A percentile compares a stretch with the other conserved stretches of the same genome.
Conservation (phyloP, 2,797 vertebrate species). For the Falco berigora region DNA sequence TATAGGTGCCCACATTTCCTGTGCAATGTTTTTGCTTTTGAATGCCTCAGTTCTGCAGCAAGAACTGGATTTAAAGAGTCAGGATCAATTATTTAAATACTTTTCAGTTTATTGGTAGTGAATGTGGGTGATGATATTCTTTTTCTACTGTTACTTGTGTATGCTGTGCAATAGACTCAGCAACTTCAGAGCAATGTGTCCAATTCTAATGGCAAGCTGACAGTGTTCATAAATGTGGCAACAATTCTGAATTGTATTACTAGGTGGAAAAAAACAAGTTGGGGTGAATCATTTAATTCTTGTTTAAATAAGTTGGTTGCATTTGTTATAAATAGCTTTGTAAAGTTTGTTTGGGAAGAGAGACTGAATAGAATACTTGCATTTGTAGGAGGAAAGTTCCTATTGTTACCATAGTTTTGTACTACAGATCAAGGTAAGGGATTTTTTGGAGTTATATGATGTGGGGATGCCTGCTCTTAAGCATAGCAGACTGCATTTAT, state of each 20-base stretch:
- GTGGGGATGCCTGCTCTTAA: background rate
- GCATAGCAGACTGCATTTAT: background rate
- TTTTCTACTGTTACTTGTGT: background rate
- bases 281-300: background rate
- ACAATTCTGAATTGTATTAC: background rate
- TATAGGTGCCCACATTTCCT: background rate
- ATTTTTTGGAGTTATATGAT: background rate
- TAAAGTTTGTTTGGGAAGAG: background rate
- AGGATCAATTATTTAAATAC: background rate
- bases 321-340: background rate
- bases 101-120: background rate
- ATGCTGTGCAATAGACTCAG: background rate
- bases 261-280: background rate
- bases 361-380: background rate
- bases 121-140: background rate
- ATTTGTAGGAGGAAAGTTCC: slow-evolving; percentile 18
- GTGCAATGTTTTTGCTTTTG: background rate
- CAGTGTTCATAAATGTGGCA: background rate
- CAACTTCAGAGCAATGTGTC: background rate
- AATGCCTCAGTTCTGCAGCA: background rate
- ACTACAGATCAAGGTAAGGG: background rate
- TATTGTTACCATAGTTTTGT: background rate
- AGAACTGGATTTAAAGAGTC: background rate
- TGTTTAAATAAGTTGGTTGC: background rate
- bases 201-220: background rate